Percentiles rank a stretch among this genome's conserved stretches.
These are phyloP conservation scores for Gambelia wislizenii DNA, from an alignment of 2,797 vertebrate genomes.

Conservation along the genomic window DNA sequence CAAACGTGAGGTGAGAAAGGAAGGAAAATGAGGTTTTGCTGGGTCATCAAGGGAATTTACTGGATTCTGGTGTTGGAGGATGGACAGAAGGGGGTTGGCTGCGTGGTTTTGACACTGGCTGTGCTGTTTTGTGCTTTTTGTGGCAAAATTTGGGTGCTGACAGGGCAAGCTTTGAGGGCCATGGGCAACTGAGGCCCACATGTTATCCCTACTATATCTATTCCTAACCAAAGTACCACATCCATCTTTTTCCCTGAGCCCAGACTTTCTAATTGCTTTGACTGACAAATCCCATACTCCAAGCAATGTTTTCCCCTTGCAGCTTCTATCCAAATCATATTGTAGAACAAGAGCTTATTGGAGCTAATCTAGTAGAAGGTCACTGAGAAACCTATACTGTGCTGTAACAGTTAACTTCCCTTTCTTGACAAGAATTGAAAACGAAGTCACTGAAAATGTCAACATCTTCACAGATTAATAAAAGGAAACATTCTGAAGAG, in stretches of 20 bases:
- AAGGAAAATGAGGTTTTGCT: neutral
- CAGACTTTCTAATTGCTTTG: neutral
- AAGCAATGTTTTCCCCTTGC: neutral
- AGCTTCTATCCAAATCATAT: neutral
- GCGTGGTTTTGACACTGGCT: neutral
- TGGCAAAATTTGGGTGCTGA: too few relatives aligned
- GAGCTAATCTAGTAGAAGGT: constrained; percentile 27
- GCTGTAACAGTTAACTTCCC: constrained; percentile 27
- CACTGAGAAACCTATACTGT: constrained; percentile 36
- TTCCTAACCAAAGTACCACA: neutral
- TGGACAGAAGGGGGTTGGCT: neutral
- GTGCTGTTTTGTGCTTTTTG: neutral
- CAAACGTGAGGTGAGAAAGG: neutral
- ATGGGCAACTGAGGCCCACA: neutral
- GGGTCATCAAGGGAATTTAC: neutral
- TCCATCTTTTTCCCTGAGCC: neutral
- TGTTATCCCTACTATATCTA: neutral
- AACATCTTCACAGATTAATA: constrained; percentile 56
- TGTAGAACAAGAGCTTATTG: neutral
- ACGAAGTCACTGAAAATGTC: constrained; percentile 56
- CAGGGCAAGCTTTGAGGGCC: neutral
- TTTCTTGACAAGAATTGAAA: constrained; percentile 25
- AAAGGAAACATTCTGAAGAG: constrained; percentile 45
- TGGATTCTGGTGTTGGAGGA: neutral
- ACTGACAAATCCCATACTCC: neutral